These are phyloP conservation scores for Drosophila paulistorum DNA, from an alignment of 1,140 invertebrate species.

Conservation along the genomic window DNA sequence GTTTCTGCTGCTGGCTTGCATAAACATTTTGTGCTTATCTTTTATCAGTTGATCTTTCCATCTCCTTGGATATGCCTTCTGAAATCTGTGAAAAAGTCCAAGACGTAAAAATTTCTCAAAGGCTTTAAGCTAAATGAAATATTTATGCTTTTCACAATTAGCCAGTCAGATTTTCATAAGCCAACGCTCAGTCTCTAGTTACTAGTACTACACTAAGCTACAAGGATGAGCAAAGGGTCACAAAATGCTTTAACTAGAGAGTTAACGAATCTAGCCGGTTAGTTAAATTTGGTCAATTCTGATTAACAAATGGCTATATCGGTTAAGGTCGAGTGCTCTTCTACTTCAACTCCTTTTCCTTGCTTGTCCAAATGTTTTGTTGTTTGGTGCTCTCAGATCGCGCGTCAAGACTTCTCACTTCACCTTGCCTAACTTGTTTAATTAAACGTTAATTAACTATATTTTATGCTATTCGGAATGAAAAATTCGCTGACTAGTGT, in stretches of 20 bases:
- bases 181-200: background rate
- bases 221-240: background rate
- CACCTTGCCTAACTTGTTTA: background rate
- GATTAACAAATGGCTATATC: too few relatives aligned
- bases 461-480: background rate
- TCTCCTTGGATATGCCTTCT: slow-evolving; percentile 32
- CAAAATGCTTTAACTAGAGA: background rate
- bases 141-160: slow-evolving; percentile 42
- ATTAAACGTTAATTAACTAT: slow-evolving; percentile 2
- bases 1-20: slow-evolving; percentile 28
- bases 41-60: slow-evolving; percentile 62
- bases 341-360: too few relatives aligned
- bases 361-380: background rate
- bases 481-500: slow-evolving; percentile 1
- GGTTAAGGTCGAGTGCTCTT: too few relatives aligned
- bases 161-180: slow-evolving; percentile 9
- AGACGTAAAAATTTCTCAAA: background rate
- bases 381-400: background rate
- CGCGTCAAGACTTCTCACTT: background rate
- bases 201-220: background rate
- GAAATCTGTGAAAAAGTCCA: background rate
- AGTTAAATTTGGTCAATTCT: too few relatives aligned
- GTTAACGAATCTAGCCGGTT: too few relatives aligned
- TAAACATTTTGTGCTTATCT: slow-evolving; percentile 65
- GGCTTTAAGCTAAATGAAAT: slow-evolving; percentile 30